Evolutionary conservation across 2,113 vertebrate species (phyloP), one percentile per base, ranked within the genome.

Genomic region (Channa argus): DNA sequence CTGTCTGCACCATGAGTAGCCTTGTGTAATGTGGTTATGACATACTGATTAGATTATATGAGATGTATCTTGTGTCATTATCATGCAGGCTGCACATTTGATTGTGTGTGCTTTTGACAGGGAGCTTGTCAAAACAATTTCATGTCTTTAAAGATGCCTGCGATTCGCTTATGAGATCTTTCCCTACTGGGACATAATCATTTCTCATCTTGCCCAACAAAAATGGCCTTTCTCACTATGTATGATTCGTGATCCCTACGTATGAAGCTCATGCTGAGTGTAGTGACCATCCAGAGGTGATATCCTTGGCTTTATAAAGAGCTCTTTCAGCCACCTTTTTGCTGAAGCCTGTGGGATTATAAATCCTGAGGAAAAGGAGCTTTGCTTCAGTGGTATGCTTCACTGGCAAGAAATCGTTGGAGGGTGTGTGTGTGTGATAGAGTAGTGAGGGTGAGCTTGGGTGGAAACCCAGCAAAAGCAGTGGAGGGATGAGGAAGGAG

Each of bases 351-450:
- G 63, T 52, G 70, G 91, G 91, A 88, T 90, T 92, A 90, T 92
- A 90, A 89, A 90, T 92, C 86, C 86, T 63, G 65, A 75, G 83
- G 88, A 84, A 87, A 91, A 90, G 84, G 82, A 90, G 88, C 82
- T 93, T 91, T 89, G 84, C 90, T 56, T 86, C 60, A 34, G 84
- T 87, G 86, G 88, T 85, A 81, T 85, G 88, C 87, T 86, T 84
- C 79, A 76, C 83, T 91, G 85, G 91, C 84, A 86, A 82, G 85
- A 83, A 87, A 88, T 86, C 33, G 46, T 78, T 77, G 70, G 55
- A 68, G 50, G 38, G 38, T 54, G 65, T 58, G 44, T 51, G 56
- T 65, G 65, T 10, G 36, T 1, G 59, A 4, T 3, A 4, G 41
- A 24, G 41, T 43, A 51, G 62, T 12, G 39, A 15, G 41, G 55